Percentiles rank a stretch among this genome's conserved stretches.
Evolutionary conservation across 2,797 vertebrate species (phyloP).

Genomic region (Myiotriccus ornatus): DNA sequence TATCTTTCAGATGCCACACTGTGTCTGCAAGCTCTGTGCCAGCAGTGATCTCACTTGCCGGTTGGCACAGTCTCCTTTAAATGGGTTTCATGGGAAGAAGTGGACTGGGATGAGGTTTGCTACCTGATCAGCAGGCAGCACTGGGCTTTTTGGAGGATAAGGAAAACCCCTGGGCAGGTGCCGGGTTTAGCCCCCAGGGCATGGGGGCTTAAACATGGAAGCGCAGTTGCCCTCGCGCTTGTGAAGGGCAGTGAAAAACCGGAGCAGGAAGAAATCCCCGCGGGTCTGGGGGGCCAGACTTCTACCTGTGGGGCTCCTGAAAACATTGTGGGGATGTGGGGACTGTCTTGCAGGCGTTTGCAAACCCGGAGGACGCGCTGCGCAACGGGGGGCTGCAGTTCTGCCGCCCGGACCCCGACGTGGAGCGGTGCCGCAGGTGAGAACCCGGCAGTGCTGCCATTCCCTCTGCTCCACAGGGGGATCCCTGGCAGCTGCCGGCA

Average conservation of each 20-base stretch:
- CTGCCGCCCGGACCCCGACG: conserved; percentile 81
- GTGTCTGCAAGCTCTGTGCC: background rate
- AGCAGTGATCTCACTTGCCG: background rate
- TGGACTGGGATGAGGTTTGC: background rate
- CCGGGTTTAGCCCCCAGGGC: background rate
- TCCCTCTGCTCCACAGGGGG: rapidly evolving
- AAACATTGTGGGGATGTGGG: background rate
- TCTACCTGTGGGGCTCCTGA: background rate
- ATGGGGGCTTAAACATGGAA: background rate
- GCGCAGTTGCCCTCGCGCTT: rapidly evolving
- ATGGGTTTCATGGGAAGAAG: background rate
- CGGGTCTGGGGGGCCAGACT: background rate
- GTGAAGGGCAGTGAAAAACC: background rate
- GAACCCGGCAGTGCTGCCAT: background rate
- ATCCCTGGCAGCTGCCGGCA: background rate
- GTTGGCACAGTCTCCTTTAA: background rate
- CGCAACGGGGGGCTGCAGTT: conserved; percentile 87
- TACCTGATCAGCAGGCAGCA: background rate
- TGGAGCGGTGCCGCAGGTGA: conserved; percentile 89
- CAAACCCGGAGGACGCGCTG: conserved; percentile 90
- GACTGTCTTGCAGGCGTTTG: conserved; percentile 83
- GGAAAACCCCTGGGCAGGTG: background rate
- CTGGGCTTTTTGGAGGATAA: background rate
- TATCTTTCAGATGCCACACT: background rate
- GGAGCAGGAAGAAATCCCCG: background rate